These are phyloP conservation scores for Lasioglossum lativentre DNA, from an alignment of 2,888 invertebrate species.

Conservation along the genomic window DNA sequence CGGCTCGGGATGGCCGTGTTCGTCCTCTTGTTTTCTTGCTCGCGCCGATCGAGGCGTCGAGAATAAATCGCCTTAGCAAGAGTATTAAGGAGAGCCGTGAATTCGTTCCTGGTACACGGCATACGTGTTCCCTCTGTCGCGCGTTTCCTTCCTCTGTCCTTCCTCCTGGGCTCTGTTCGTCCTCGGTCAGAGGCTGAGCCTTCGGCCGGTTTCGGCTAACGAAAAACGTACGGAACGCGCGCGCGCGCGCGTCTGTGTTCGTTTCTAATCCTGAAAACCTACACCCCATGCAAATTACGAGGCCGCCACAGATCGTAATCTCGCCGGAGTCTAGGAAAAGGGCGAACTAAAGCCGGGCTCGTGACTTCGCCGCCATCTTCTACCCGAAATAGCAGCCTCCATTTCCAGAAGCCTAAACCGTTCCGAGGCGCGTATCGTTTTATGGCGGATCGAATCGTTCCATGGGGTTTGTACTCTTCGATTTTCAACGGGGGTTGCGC, in stretches of 20 bases:
- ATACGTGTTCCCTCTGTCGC: not conserved
- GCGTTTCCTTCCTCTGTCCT: not conserved
- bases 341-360: conserved; percentile 65
- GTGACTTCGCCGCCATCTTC: conserved; percentile 35
- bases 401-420: not conserved
- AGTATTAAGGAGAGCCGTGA: conserved; percentile 66
- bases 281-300: conserved; percentile 78
- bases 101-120: conserved; percentile 52
- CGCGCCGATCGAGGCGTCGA: conserved; percentile 62
- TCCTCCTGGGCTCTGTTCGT: conserved; percentile 5
- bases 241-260: conserved; percentile 9
- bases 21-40: conserved; percentile 62
- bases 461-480: not conserved
- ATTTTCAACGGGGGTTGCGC: not conserved
- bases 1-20: conserved; percentile 47
- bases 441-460: not conserved
- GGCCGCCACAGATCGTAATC: conserved; percentile 73
- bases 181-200: not conserved
- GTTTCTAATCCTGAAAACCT: conserved; percentile 78
- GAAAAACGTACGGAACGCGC: conserved; percentile 44
- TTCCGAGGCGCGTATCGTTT: not conserved
- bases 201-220: conserved; percentile 52
- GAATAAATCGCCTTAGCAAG: conserved; percentile 67
- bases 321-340: conserved; percentile 61
- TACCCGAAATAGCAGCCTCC: not conserved